Conservation (phyloP, 1,140 invertebrate genomes). For the Philopotamus ludificatus region DNA sequence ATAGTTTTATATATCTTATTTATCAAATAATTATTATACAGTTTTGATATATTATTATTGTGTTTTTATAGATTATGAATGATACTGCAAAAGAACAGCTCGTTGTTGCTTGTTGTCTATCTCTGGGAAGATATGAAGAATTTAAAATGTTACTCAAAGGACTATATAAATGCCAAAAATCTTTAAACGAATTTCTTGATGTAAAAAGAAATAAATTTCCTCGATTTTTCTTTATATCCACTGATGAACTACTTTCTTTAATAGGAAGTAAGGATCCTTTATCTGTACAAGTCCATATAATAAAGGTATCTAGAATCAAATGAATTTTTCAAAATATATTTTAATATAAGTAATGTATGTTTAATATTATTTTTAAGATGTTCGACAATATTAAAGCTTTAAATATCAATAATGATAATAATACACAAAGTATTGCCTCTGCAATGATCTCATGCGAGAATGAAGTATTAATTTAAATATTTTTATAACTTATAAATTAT, state of each 20-base stretch:
- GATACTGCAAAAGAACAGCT: conserved; percentile 75
- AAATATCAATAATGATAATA: conserved; percentile 62
- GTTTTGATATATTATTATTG: conserved; percentile 9
- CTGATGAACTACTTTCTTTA: conserved; percentile 86
- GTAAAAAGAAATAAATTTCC: conserved; percentile 84
- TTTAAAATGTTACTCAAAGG: conserved; percentile 70
- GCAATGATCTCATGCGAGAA: conserved; percentile 84
- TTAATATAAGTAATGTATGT: background rate
- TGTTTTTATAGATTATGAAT: conserved; percentile 68
- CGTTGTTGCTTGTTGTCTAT: conserved; percentile 74
- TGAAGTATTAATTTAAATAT: conserved; percentile 59
- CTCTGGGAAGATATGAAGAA: conserved; percentile 70
- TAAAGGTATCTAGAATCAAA: conserved; percentile 64
- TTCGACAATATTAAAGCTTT: conserved; percentile 85
- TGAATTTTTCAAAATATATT: background rate
- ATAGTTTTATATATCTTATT: background rate
- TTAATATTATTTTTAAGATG: conserved; percentile 61
- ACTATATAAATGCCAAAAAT: conserved; percentile 87
- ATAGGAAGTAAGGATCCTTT: conserved; percentile 78
- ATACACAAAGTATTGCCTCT: conserved; percentile 63
- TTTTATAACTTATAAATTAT: background rate
- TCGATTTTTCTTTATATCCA: conserved; percentile 90
- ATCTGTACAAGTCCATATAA: conserved; percentile 87
- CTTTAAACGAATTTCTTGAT: conserved; percentile 85
- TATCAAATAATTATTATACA: background rate